Conservation (phyloP, 2,113 vertebrate genomes). For the Pterophyllum scalare region DNA sequence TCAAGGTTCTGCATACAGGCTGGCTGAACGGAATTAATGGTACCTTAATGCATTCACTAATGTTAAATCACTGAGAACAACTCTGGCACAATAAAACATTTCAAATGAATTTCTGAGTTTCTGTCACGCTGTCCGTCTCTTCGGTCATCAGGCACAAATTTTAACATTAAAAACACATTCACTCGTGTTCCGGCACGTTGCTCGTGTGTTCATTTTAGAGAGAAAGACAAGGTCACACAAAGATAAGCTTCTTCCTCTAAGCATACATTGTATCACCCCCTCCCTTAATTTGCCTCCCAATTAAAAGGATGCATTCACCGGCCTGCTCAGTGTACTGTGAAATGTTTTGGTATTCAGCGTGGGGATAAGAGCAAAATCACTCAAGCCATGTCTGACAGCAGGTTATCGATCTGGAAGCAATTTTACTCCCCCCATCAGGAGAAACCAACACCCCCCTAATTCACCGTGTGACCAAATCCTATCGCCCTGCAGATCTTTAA, state of each 20-base stretch:
- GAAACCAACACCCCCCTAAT: constrained; percentile 30
- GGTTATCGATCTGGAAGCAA: constrained; percentile 60
- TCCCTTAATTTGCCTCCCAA: neutral
- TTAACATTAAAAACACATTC: neutral
- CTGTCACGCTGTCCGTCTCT: neutral
- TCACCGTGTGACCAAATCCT: constrained; percentile 38
- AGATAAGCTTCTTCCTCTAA: constrained; percentile 13
- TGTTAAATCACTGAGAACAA: neutral
- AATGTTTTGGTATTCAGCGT: constrained; percentile 51
- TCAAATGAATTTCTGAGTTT: neutral
- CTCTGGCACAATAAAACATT: neutral
- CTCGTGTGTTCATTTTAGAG: neutral
- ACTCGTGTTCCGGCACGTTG: neutral
- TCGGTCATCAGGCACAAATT: neutral
- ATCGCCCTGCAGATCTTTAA: constrained; percentile 51
- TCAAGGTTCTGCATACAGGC: neutral
- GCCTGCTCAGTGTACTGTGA: neutral
- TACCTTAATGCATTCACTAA: fast-evolving
- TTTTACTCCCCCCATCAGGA: constrained; percentile 51
- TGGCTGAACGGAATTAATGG: fast-evolving
- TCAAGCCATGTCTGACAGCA: constrained; percentile 64
- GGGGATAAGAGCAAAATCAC: constrained; percentile 38
- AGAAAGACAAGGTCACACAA: constrained; percentile 41
- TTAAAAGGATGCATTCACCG: constrained; percentile 2
- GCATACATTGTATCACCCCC: neutral